Evolutionary conservation across 1,140 invertebrate genomes (phyloP), one percentile per base, ranked within the genome.

Genomic region (Drosophila pseudoananassae): DNA sequence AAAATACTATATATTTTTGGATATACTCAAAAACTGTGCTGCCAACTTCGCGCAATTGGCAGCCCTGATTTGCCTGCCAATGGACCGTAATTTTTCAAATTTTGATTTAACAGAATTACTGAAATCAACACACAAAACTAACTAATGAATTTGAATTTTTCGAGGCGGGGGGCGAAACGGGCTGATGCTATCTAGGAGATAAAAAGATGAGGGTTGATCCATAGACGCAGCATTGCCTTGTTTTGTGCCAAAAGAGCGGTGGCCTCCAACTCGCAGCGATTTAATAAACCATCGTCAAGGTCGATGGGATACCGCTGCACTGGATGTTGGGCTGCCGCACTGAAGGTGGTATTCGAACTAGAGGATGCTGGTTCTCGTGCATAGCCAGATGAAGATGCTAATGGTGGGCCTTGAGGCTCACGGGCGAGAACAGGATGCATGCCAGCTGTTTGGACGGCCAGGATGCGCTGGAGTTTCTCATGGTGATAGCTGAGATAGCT

Each of bases 171-270:
- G 12, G 38, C n/a, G 40, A 43, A 31, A 46, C 14, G 10, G 17
- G 25, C 23, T 29, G 20, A 17, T 12, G 27, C 12, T n/a, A 29
- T 27, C 27, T 57, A 80, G 60, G 31, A 71, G 43, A 80, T 76
- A n/a, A 75, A 43, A 40, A 52, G 40, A 56, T 76, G 63, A 29
- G 61, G 55, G 38, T 81, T 76, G n/a, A 65, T 63, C 76, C 78
- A 81, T 54, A 54, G 33, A 40, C 55, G 57, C 27, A 81, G 55
- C 78, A 82, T 82, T 9, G 66, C 53, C 15, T 69, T 64, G 55
- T 82, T 82, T 40, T 82, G 78, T 36, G 73, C 63, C 59, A 82
- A 61, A 23, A 82, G 52, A 20, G 78, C 58, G 45, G 63, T 20
- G 47, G 75, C 66, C 45, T 82, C 78, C 23, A 82, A 66, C 49